A percentile compares a stretch with the other conserved stretches of the same genome.
These are phyloP conservation scores for Steinernema feltiae DNA, from an alignment of 1,140 invertebrate species.

Conservation along the genomic window DNA sequence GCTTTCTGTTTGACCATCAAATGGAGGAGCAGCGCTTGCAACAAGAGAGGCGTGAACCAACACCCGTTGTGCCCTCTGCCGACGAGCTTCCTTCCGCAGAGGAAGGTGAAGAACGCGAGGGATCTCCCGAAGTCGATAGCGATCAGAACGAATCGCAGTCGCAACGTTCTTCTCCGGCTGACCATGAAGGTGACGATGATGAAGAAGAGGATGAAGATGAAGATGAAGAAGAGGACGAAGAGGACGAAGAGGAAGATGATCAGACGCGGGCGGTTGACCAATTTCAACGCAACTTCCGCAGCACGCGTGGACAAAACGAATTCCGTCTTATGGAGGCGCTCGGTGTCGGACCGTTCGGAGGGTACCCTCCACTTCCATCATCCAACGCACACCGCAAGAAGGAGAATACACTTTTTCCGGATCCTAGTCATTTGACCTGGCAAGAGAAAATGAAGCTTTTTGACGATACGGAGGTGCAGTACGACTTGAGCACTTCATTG, in stretches of 20 bases:
- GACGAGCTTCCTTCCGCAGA: too few species aligned
- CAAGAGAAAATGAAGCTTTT: neutral
- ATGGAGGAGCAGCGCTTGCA: neutral
- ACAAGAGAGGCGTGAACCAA: too few species aligned
- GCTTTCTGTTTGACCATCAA: neutral
- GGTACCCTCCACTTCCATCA: neutral
- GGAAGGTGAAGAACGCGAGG: neutral
- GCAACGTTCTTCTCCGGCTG: neutral
- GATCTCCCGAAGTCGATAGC: neutral
- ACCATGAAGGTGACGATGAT: neutral
- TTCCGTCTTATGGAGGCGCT: slow-evolving; percentile 5
- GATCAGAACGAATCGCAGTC: neutral
- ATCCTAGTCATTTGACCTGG: neutral
- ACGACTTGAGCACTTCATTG: neutral
- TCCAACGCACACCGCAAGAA: neutral
- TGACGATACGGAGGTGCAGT: neutral
- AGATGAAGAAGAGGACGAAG: neutral
- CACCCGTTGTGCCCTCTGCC: too few species aligned
- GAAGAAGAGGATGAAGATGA: neutral
- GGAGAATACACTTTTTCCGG: neutral
- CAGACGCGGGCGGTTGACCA: neutral
- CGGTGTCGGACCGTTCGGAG: neutral
- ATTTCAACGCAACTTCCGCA: neutral
- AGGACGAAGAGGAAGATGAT: slow-evolving; percentile 17
- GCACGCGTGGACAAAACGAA: neutral